Evolutionary conservation across 2,113 vertebrate genomes (phyloP).

Genomic region (Pontoporia blainvillei): DNA sequence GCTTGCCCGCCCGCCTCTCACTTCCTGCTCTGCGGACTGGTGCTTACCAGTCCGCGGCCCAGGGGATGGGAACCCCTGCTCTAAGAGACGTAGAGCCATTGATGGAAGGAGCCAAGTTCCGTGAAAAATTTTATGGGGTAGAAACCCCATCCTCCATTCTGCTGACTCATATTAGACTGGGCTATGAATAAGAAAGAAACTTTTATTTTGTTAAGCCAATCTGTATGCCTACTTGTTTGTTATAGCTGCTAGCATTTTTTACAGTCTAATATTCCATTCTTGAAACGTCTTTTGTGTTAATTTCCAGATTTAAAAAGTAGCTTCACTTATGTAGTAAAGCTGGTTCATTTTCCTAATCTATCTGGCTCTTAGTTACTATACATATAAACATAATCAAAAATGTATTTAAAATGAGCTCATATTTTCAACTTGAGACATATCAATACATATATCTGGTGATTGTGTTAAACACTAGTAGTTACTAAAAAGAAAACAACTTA

Average conservation of each 20-base stretch:
- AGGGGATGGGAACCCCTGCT: too few relatives aligned
- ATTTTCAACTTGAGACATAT: slow-evolving; percentile 50
- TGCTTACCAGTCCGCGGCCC: too few relatives aligned
- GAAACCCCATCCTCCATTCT: not conserved
- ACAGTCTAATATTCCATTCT: not conserved
- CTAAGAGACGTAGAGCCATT: not conserved
- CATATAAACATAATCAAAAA: slow-evolving; percentile 51
- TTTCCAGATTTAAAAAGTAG: not conserved
- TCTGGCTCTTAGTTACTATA: slow-evolving; percentile 46
- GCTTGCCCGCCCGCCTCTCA: too few relatives aligned
- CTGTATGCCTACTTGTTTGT: not conserved
- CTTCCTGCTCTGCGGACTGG: too few relatives aligned
- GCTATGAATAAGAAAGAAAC: not conserved
- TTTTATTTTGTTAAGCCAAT: not conserved
- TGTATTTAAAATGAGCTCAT: not conserved
- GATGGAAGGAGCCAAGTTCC: not conserved
- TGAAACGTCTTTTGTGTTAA: not conserved
- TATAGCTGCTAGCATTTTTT: not conserved
- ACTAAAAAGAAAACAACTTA: slow-evolving; percentile 49
- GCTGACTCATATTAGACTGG: not conserved
- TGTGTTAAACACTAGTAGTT: not conserved
- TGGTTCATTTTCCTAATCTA: slow-evolving; percentile 17
- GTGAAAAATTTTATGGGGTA: not conserved
- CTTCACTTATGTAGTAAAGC: slow-evolving; percentile 18
- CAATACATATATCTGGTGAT: slow-evolving; percentile 29